Percentiles rank a stretch among this genome's conserved stretches.
Conservation (phyloP, 2,888 invertebrate species). For the Drosophila anomelani region DNA sequence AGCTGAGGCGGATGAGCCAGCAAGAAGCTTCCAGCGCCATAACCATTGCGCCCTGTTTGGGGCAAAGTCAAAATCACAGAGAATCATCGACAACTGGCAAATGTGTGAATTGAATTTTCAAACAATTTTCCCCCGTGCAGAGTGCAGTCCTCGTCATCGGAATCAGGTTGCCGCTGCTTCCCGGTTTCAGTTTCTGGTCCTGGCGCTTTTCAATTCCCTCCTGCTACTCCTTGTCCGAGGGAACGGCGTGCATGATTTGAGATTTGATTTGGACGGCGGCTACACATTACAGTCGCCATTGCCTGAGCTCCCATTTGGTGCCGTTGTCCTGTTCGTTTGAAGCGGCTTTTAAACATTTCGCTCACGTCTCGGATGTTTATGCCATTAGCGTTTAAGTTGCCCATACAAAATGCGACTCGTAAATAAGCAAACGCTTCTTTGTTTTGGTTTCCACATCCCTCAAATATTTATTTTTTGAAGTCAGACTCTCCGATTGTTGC, state of each 20-base stretch:
- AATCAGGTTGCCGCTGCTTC: slow-evolving; percentile 10
- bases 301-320: slow-evolving; percentile 30
- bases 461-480: not conserved
- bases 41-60: slow-evolving; percentile 25
- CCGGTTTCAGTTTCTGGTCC: slow-evolving; percentile 22
- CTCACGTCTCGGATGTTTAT: slow-evolving; percentile 84
- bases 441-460: slow-evolving; percentile 38
- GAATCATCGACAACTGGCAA: slow-evolving; percentile 81
- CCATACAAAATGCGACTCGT: slow-evolving; percentile 77
- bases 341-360: slow-evolving; percentile 71
- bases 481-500: slow-evolving; percentile 30
- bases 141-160: slow-evolving; percentile 31
- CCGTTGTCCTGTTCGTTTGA: slow-evolving; percentile 53
- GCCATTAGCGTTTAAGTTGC: slow-evolving; percentile 84
- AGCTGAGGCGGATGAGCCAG: slow-evolving; percentile 51
- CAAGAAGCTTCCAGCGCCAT: slow-evolving; percentile 47
- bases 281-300: slow-evolving; percentile 68
- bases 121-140: slow-evolving; percentile 73
- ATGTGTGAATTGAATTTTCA: slow-evolving; percentile 83
- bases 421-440: slow-evolving; percentile 69
- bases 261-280: slow-evolving; percentile 75
- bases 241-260: slow-evolving; percentile 75
- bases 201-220: slow-evolving; percentile 44
- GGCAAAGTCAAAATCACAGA: slow-evolving; percentile 72
- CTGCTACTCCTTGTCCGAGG: slow-evolving; percentile 22